Evolutionary conservation across 2,888 invertebrate genomes (phyloP), one percentile per base, ranked within the genome.

Genomic region (Ichneumoninae sp.): DNA sequence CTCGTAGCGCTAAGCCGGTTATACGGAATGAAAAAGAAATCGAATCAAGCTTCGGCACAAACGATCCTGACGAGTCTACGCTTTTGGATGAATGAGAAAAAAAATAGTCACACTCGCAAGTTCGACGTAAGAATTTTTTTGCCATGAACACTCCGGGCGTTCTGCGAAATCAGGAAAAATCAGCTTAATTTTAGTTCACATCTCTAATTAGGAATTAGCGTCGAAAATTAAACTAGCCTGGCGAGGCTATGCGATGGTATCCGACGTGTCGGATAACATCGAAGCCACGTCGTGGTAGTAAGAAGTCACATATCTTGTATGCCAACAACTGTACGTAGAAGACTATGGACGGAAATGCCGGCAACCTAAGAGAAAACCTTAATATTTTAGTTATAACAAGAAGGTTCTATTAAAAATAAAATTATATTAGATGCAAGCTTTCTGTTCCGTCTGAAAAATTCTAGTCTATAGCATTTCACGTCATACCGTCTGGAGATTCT

Each of bases 21-120:
- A 84, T 54, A 81, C 81, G 83, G 73, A 84, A 84, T 81, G 81
- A 84, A 81, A 84, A 81, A 84, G 76, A 84, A 84, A 84, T 84
- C 83, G 83, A 84, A 84, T 84, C 83, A 84, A 73, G 76, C 73
- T 73, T 69, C 81, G 60, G 66, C 68, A 84, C 81, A 84, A 84
- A 84, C 83, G 83, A 83, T 81, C 81, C 81, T 84, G 83, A 84
- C 83, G 81, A 84, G 81, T 57, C 44, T 52, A 73, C 33, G 75
- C 60, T 80, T 80, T 76, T 40, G 57, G 65, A 83, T 60, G 57
- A 83, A 83, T 57, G 76, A 57, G 50, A 80, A 66, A 71, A 76
- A 60, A 80, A 65, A 71, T 63, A 70, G 22, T 57, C 8, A 30
- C 78, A 36, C 22, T 36, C 10, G 22, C 19, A 4, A 36, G 4